Evolutionary conservation across 2,113 vertebrate genomes (phyloP), one percentile per base, ranked within the genome.

Genomic region (Fukomys damarensis): DNA sequence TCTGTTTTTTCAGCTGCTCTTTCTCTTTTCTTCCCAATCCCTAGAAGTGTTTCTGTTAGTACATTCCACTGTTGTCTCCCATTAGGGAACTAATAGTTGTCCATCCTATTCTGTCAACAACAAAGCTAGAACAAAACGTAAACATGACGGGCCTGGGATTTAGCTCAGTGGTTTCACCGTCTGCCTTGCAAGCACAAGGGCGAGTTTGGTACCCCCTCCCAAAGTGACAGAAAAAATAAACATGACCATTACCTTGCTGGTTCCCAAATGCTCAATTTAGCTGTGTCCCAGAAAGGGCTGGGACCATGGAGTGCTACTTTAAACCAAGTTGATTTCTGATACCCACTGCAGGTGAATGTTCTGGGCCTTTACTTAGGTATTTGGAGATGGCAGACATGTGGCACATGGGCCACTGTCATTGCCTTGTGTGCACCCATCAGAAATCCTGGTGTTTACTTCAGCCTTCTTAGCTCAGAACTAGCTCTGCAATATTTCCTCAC

Each of bases 321-420:
- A 77, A 80, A 89, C 30, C 63, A 66, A 68, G 72, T 52, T n/a
- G 28, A 86, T 30, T 93, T 96, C 68, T 80, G 68, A 12, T 58
- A 32, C 30, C 41, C 76, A 46, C 13, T 70, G 35, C 52, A 35
- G 43, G 54, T 63, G 58, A 54, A 1, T 63, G 7, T 54, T 54
- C 13, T 22, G 11, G 43, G 84, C 11, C 26, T 94, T 74, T 30
- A 11, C 54, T 2, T 89, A 2, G 32, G 19, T 79, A 58, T 83
- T 86, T 91, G 74, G 54, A 66, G 56, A 86, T 70, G 46, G 16
- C 13, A 38, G 17, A 32, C 32, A 66, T 13, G 77, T 59, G 79
- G 24, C 22, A 49, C 0, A 6, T 32, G 19, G 74, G 14, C 2
- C 6, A 41, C 17, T 76, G 9, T 80, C n/a, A 9, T 68, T 3